Base-by-base conservation (phyloP, 2,113 vertebrate species). In the Bombycilla garrulus region DNA sequence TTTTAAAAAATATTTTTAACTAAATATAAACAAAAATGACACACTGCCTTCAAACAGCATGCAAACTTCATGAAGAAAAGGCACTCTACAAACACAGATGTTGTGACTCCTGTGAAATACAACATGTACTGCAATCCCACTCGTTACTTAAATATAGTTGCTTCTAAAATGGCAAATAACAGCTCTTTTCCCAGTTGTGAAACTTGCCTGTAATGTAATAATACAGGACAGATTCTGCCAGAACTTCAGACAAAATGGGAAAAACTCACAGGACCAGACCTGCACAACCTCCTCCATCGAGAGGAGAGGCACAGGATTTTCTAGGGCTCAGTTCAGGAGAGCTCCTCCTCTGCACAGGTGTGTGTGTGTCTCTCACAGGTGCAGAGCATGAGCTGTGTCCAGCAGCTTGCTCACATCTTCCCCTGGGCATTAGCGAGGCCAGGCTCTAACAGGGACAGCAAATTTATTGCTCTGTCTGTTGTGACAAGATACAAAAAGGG, bases 41-140 rank as follows among this genome's bases (percentile, higher is more conserved):
- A 77, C 19, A 4, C 10, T 81, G 35, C 23, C 20, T 72, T 71
- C 18, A 58, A 31, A 62, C 1, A 73, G 44, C 28, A 71, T 31
- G 15, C 42, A 85, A 71, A 57, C 28, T 70, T 61, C 38, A 61
- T 57, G 36, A 56, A 69, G 36, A 26, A 60, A 72, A 86, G 57
- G 33, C 45, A 53, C 9, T 77, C 50, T 16, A 44, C 48, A 44
- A 64, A 81, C 36, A 88, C 20, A 71, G 66, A 58, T 47, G 23
- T 23, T 33, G 38, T 50, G 40, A 80, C 36, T 47, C 21, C 33
- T 45, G 28, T 38, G 58, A 80, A 88, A n/a, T 44, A 64, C 0
- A 5, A 45, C 0, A 2, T 9, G 8, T 29, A 60, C 13, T 0
- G 1, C 35, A 56, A 76, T 65, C 64, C 53, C 25, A 53, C 17